Percentiles rank a stretch among this genome's conserved stretches.
Evolutionary conservation across 2,797 vertebrate genomes (phyloP).

Genomic region (Smutsia temminckii): DNA sequence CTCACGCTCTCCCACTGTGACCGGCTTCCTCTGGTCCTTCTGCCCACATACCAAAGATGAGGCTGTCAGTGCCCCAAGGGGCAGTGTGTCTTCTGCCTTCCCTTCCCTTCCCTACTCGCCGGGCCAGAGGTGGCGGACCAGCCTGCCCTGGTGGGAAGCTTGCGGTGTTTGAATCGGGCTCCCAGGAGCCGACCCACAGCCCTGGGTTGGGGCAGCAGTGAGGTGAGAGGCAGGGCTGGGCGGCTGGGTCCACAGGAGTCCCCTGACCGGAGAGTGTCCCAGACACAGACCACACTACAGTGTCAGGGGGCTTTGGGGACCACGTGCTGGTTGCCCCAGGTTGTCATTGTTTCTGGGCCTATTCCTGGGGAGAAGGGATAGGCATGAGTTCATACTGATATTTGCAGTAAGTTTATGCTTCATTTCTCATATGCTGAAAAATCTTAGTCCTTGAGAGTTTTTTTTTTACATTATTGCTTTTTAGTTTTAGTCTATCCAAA

Average conservation of each 20-base stretch:
- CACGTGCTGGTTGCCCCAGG: too few relatives aligned
- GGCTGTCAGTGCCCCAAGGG: neutral
- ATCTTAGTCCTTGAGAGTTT: neutral
- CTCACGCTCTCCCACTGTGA: neutral
- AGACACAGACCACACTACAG: too few relatives aligned
- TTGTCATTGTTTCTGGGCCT: neutral
- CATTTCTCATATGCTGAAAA: neutral
- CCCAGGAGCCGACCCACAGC: fast-evolving
- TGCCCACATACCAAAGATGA: neutral
- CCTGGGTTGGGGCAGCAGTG: neutral
- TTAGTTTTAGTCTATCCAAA: neutral
- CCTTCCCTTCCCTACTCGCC: neutral
- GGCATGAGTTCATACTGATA: neutral
- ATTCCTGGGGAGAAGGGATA: neutral
- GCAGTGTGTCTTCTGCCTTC: neutral
- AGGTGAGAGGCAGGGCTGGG: neutral
- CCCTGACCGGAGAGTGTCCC: neutral
- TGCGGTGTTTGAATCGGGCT: neutral
- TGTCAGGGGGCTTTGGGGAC: neutral
- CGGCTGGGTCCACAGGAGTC: neutral
- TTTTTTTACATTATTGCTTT: neutral
- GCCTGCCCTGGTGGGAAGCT: neutral
- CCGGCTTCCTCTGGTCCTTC: neutral
- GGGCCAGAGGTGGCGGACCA: fast-evolving
- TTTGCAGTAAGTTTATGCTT: neutral